Base-by-base conservation (phyloP, 2,113 vertebrate genomes). In the Ammodytes dubius region DNA sequence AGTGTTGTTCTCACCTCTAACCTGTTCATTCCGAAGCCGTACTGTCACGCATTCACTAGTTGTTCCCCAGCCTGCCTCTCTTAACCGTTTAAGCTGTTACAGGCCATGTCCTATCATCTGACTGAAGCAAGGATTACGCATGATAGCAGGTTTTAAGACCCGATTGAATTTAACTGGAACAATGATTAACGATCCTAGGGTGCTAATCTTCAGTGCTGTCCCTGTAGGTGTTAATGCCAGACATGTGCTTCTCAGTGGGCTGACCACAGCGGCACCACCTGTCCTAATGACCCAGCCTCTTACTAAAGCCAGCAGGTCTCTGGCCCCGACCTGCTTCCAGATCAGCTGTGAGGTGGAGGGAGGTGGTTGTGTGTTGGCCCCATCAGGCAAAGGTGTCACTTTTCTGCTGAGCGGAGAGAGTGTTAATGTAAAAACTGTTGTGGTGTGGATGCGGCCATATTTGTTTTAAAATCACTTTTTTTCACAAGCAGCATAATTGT, bases 241-340 rank as follows among this genome's bases (percentile, higher is more conserved):
- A 92, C 94, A 94, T 94, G 91, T 95, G 95, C 85, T 89, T 85
- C 93, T 88, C 91, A 67, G 93, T 73, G 82, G 87, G 90, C 50
- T 27, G n/a, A 64, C 86, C 89, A n/a, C 91, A 81, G 86, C 72
- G 66, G 77, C 90, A 85, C 91, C 90, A 89, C 80, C 87, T 93
- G 84, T 89, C 89, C 88, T 90, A 93, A 93, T 88, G 91, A 93
- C 92, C 94, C 89, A 64, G 81, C 83, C 90, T 92, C 83, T 93
- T 93, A 92, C 80, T 47, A 92, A 27, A 27, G 89, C 90, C 92
- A 92, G 94, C 91, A 70, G 93, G 94, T 88, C 91, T 81, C 81
- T 95, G 94, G 94, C 93, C 27, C 92, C 83, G 49, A 76, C 70
- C 87, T 59, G 69, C 79, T 57, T 27, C 27, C 64, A 84, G 59